Evolutionary conservation across 2,888 invertebrate genomes (phyloP).

Genomic region (Brenthis hecate): DNA sequence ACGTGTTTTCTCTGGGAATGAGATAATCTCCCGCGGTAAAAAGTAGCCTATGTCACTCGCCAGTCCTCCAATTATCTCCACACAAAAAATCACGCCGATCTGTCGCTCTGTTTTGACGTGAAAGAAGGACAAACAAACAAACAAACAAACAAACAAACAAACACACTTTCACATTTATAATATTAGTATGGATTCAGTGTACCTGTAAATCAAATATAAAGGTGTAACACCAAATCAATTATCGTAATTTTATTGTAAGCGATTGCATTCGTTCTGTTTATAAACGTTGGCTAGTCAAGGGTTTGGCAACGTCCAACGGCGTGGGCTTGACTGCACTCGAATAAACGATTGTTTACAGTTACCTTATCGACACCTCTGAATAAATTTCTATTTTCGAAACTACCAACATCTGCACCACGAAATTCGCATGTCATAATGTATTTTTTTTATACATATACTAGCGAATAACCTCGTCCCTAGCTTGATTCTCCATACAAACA

Average conservation of each 20-base stretch:
- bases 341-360: conserved; percentile 32
- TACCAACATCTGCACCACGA: conserved; percentile 31
- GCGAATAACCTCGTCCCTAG: too few relatives aligned
- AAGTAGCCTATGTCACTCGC: too few relatives aligned
- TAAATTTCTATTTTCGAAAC: conserved; percentile 42
- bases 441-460: too few relatives aligned
- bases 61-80: too few relatives aligned
- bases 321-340: conserved; percentile 40
- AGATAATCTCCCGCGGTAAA: too few relatives aligned
- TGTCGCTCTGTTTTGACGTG: too few relatives aligned
- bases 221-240: conserved; percentile 6
- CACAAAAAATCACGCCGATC: too few relatives aligned
- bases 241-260: conserved; percentile 22
- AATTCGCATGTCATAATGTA: conserved; percentile 14
- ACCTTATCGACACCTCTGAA: conserved; percentile 38
- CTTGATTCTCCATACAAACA: too few relatives aligned
- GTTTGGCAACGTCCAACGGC: conserved; percentile 38
- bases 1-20: too few relatives aligned
- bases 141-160: too few relatives aligned
- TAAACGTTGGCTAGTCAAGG: conserved; percentile 36
- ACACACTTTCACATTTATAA: too few relatives aligned
- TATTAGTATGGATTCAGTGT: neutral
- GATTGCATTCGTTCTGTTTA: conserved; percentile 31
- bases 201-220: conserved; percentile 1
- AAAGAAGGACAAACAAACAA: too few relatives aligned